A percentile compares a stretch with the other conserved stretches of the same genome.
These are phyloP conservation scores for Neoitamus cyanurus DNA, from an alignment of 2,888 invertebrate genomes.

Conservation along the genomic window DNA sequence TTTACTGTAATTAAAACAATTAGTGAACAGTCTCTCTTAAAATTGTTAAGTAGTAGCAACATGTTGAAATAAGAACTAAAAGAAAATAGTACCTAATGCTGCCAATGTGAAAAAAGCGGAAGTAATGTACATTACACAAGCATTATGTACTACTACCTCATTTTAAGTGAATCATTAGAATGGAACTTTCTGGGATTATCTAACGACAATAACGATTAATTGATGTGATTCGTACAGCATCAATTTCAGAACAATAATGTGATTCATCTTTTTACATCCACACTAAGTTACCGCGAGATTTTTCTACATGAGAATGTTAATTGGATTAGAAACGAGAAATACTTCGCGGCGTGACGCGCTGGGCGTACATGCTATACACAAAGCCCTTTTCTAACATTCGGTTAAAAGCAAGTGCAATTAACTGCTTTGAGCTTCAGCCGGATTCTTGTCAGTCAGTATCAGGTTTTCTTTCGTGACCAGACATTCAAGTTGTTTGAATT, in stretches of 20 bases:
- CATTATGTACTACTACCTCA: neutral
- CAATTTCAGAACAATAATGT: neutral
- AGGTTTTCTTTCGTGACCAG: conserved; percentile 14
- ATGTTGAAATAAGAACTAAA: neutral
- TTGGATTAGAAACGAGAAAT: neutral
- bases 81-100: neutral
- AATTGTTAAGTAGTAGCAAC: neutral
- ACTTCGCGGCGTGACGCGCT: neutral
- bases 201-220: neutral
- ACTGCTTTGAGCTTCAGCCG: neutral
- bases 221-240: neutral
- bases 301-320: neutral
- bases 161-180: neutral
- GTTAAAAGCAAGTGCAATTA: conserved; percentile 11
- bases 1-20: neutral
- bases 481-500: neutral
- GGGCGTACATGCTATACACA: neutral
- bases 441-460: neutral
- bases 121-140: neutral
- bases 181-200: neutral
- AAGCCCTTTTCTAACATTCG: neutral
- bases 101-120: neutral
- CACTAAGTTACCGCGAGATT: neutral
- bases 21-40: neutral
- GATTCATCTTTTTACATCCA: neutral